Evolutionary conservation across 2,888 invertebrate genomes (phyloP).

Genomic region (Trissoscelio sp.): DNA sequence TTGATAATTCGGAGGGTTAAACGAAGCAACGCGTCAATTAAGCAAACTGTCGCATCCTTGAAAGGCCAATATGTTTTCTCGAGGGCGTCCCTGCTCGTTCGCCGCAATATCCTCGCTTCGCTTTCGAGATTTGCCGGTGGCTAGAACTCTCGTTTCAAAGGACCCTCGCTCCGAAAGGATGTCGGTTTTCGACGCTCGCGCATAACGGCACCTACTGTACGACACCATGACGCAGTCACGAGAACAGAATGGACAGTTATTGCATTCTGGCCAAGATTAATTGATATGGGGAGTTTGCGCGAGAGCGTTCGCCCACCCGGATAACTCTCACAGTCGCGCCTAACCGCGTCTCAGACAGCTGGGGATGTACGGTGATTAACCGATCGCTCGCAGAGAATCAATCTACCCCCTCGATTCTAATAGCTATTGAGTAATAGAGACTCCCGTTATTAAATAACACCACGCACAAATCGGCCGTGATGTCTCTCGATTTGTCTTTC

Average conservation of each 20-base stretch:
- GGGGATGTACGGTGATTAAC: constrained; percentile 81
- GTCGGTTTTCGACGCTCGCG: constrained; percentile 57
- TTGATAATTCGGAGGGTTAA: constrained; percentile 45
- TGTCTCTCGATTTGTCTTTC: constrained; percentile 48
- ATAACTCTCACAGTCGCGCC: constrained; percentile 68
- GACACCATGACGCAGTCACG: constrained; percentile 81
- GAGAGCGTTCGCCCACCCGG: constrained; percentile 54
- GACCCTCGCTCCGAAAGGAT: constrained; percentile 56
- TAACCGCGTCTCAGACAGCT: constrained; percentile 76
- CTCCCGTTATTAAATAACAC: constrained; percentile 79
- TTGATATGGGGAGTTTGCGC: constrained; percentile 77
- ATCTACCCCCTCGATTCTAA: constrained; percentile 71
- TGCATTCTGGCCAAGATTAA: constrained; percentile 84
- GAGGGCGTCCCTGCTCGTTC: constrained; percentile 53
- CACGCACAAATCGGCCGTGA: constrained; percentile 52
- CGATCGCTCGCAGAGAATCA: constrained; percentile 76
- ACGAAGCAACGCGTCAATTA: constrained; percentile 76
- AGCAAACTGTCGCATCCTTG: constrained; percentile 79
- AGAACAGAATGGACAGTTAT: constrained; percentile 83
- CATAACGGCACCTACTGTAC: constrained; percentile 78
- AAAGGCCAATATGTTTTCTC: constrained; percentile 81
- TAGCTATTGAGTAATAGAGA: constrained; percentile 81
- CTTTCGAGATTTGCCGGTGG: constrained; percentile 76
- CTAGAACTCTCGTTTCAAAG: constrained; percentile 32
- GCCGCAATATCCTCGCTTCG: constrained; percentile 43